Percentiles rank a stretch among this genome's conserved stretches.
Conservation (phyloP, 1,140 invertebrate genomes). For the Aethina tumida region DNA sequence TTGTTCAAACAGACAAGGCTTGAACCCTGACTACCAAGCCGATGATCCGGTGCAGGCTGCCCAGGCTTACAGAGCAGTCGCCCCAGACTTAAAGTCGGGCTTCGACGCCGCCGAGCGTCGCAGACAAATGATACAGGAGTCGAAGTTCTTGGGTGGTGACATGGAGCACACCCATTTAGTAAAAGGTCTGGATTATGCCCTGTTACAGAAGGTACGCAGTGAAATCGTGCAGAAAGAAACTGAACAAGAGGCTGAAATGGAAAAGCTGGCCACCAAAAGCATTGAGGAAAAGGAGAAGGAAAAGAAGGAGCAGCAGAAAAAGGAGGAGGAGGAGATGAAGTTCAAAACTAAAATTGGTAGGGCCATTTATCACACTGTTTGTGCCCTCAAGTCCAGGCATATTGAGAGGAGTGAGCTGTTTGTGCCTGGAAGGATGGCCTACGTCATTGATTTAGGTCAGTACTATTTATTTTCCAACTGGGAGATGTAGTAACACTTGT, state of each 20-base stretch:
- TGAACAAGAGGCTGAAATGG: conserved; percentile 79
- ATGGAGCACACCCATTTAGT: conserved; percentile 99
- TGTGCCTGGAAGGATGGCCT: conserved; percentile 93
- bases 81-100: conserved; percentile 86
- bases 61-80: conserved; percentile 89
- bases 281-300: conserved; percentile 50
- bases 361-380: conserved; percentile 61
- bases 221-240: conserved; percentile 72
- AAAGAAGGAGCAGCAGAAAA: conserved; percentile 48
- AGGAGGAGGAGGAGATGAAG: conserved; percentile 63
- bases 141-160: conserved; percentile 99
- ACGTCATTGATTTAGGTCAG: conserved; percentile 81
- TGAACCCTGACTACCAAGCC: conserved; percentile 66
- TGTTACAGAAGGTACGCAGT: conserved; percentile 85
- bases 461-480: background rate
- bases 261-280: conserved; percentile 51
- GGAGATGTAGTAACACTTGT: background rate
- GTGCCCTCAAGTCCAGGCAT: conserved; percentile 54
- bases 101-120: conserved; percentile 92
- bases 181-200: conserved; percentile 97
- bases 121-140: conserved; percentile 95
- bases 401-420: conserved; percentile 90
- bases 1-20: too few species aligned
- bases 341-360: conserved; percentile 72
- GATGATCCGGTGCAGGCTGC: conserved; percentile 80